Evolutionary conservation across 2,797 vertebrate genomes (phyloP).

Genomic region (Chaunax sp.): DNA sequence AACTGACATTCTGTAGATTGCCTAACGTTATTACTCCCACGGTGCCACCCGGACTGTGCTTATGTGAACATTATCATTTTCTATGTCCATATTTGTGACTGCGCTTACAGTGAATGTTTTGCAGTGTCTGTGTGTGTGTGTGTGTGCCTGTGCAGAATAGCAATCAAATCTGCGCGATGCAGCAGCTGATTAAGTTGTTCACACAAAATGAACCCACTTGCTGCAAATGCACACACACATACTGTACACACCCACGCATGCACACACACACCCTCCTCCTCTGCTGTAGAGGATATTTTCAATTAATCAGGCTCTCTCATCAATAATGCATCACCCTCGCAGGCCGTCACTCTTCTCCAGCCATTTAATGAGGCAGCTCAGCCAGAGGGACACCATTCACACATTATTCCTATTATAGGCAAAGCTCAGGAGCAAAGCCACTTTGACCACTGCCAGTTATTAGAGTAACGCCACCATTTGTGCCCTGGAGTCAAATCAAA

Average conservation of each 20-base stretch:
- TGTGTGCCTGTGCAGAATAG: constrained; percentile 48
- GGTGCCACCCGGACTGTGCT: constrained; percentile 39
- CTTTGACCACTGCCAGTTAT: constrained; percentile 60
- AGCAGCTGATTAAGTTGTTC: constrained; percentile 69
- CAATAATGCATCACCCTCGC: constrained; percentile 83
- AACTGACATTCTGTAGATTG: constrained; percentile 53
- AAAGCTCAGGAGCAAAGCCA: constrained; percentile 68
- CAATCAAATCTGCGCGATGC: constrained; percentile 39
- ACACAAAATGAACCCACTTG: constrained; percentile 65
- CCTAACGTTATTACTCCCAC: constrained; percentile 43
- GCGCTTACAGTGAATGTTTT: constrained; percentile 43
- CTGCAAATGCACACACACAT: neutral
- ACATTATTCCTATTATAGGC: constrained; percentile 71
- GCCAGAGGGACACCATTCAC: constrained; percentile 69
- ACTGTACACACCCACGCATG: constrained; percentile 8
- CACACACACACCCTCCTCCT: constrained; percentile 36
- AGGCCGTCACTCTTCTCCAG: constrained; percentile 81
- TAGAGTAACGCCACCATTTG: constrained; percentile 69
- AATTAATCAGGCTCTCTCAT: constrained; percentile 84
- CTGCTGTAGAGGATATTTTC: constrained; percentile 76
- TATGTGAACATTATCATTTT: constrained; percentile 38
- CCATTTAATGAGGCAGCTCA: constrained; percentile 81
- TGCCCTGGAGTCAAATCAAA: constrained; percentile 60
- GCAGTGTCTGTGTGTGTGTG: too few relatives aligned
- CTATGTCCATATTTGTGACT: constrained; percentile 31